Percentiles rank a stretch among this genome's conserved stretches.
Conservation (phyloP, 2,113 vertebrate genomes). For the Pteropus alecto region DNA sequence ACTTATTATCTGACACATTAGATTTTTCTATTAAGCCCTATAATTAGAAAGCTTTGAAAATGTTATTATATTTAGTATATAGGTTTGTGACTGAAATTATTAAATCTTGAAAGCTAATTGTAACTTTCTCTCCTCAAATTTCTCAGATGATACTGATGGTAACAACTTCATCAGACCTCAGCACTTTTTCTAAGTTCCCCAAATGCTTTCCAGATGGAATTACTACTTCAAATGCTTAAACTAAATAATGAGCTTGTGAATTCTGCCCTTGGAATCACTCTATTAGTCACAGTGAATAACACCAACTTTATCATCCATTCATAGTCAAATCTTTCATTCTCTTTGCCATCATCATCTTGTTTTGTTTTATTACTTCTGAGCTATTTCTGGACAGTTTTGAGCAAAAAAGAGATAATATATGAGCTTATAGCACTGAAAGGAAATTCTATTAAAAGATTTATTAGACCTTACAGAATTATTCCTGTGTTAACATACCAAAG, state of each 20-base stretch:
- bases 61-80: background rate
- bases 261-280: background rate
- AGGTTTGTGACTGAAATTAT: background rate
- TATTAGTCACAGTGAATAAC: background rate
- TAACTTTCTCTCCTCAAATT: background rate
- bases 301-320: background rate
- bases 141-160: background rate
- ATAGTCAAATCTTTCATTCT: background rate
- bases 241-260: background rate
- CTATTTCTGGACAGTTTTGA: background rate
- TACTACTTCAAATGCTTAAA: background rate
- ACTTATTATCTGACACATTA: slow-evolving; percentile 12
- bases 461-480: background rate
- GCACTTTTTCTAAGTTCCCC: background rate
- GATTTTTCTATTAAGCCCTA: background rate
- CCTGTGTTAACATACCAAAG: background rate
- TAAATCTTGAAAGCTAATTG: slow-evolving; percentile 3
- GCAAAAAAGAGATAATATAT: background rate
- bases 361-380: background rate
- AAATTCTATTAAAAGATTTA: background rate
- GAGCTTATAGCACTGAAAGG: background rate
- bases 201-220: background rate
- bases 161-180: background rate
- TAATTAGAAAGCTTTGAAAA: background rate
- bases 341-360: background rate